Evolutionary conservation across 2,888 invertebrate genomes (phyloP).

Genomic region (Cheilosia variabilis): DNA sequence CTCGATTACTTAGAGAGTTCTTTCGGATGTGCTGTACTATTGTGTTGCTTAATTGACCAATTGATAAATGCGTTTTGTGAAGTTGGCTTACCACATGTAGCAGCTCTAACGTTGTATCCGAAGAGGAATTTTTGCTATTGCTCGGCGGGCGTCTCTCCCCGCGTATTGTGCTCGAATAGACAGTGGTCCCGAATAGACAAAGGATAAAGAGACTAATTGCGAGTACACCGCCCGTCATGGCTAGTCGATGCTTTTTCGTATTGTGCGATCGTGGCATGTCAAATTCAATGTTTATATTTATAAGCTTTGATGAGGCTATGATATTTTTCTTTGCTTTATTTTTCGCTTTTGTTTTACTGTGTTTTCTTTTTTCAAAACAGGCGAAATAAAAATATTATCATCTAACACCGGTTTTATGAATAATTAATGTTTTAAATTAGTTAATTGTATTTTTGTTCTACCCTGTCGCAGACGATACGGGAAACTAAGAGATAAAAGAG

Average conservation of each 20-base stretch:
- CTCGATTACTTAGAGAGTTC: conserved; percentile 55
- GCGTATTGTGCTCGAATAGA: conserved; percentile 77
- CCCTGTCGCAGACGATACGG: conserved; percentile 1
- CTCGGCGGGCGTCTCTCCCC: conserved; percentile 25
- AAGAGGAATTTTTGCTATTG: conserved; percentile 33
- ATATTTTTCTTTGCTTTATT: conserved; percentile 29
- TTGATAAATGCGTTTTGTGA: conserved; percentile 44
- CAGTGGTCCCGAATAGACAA: conserved; percentile 79
- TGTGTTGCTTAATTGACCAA: conserved; percentile 63
- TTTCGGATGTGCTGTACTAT: conserved; percentile 34
- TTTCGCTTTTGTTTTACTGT: not conserved
- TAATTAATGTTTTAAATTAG: conserved; percentile 47
- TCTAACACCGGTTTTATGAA: conserved; percentile 71
- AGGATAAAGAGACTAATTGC: conserved; percentile 79
- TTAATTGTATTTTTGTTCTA: conserved; percentile 39
- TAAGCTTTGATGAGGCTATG: conserved; percentile 55
- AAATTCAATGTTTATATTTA: conserved; percentile 74
- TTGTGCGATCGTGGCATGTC: conserved; percentile 82
- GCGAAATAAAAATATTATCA: conserved; percentile 44
- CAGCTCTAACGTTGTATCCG: conserved; percentile 80
- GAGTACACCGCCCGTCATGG: conserved; percentile 80
- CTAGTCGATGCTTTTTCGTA: conserved; percentile 80
- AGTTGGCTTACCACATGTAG: conserved; percentile 82
- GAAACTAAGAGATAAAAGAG: conserved; percentile 46
- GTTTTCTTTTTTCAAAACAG: conserved; percentile 28